These are phyloP conservation scores for Nipponacmea schrenckii DNA, from an alignment of 2,888 invertebrate species.

Conservation along the genomic window DNA sequence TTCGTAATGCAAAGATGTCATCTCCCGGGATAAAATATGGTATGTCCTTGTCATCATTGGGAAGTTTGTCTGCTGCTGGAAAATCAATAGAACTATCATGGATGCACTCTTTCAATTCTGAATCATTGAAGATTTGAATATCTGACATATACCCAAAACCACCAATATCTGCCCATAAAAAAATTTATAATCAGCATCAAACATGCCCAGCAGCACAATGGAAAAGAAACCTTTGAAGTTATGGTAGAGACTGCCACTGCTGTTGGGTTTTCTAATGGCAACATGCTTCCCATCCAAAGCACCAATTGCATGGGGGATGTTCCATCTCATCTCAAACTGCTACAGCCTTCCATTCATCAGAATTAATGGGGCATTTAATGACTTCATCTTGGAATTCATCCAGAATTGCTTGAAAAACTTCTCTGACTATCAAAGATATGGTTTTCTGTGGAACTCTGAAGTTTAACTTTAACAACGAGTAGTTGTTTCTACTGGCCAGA, in stretches of 20 bases:
- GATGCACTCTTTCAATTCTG: constrained; percentile 24
- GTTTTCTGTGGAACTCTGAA: constrained; percentile 39
- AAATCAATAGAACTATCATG: constrained; percentile 28
- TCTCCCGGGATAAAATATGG: constrained; percentile 21
- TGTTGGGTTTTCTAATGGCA: constrained; percentile 20
- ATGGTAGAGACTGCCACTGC: constrained; percentile 22
- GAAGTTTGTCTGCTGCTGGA: constrained; percentile 34
- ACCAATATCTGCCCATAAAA: constrained; percentile 34
- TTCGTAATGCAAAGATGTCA: too few species aligned
- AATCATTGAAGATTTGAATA: constrained; percentile 28
- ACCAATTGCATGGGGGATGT: neutral
- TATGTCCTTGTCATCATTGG: constrained; percentile 29
- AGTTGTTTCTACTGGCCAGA: constrained; percentile 35
- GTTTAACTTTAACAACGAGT: constrained; percentile 30
- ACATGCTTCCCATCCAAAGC: constrained; percentile 28
- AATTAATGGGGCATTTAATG: constrained; percentile 23
- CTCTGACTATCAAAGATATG: constrained; percentile 28
- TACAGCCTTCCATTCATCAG: constrained; percentile 22
- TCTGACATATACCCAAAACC: constrained; percentile 24
- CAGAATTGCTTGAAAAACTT: constrained; percentile 35
- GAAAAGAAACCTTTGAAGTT: constrained; percentile 29
- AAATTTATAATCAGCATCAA: constrained; percentile 37
- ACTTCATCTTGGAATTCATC: constrained; percentile 32
- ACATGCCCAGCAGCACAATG: constrained; percentile 17
- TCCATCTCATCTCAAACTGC: constrained; percentile 19